phyloP scores from a whole-genome alignment of 2,888 invertebrate genomes.

The Philhelius pedissequus region DNA sequence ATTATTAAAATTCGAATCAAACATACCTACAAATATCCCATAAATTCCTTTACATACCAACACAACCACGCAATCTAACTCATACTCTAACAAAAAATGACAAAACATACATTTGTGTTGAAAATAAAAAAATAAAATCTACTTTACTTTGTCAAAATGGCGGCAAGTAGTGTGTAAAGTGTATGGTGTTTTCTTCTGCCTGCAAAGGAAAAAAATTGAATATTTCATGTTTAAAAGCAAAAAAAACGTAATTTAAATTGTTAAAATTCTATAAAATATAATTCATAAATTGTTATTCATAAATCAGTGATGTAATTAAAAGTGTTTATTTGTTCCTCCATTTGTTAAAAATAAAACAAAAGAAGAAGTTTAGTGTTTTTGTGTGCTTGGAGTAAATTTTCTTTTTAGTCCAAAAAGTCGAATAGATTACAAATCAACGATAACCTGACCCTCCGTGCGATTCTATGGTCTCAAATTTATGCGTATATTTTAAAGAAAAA shows the following conservation, averaged over 20 bases:
- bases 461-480: slow-evolving; percentile 9
- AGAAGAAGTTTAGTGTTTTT: slow-evolving; percentile 35
- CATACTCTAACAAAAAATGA: slow-evolving; percentile 23
- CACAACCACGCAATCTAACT: slow-evolving; percentile 17
- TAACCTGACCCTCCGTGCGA: slow-evolving; percentile 2
- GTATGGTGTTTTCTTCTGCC: slow-evolving; percentile 63
- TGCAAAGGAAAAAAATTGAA: slow-evolving; percentile 10
- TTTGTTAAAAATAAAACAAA: slow-evolving; percentile 15
- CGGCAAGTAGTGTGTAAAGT: slow-evolving; percentile 66
- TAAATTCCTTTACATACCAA: slow-evolving; percentile 54
- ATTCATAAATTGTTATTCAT: neutral
- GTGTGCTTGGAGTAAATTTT: slow-evolving; percentile 28
- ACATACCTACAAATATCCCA: slow-evolving; percentile 52
- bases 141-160: slow-evolving; percentile 64
- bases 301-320: slow-evolving; percentile 31
- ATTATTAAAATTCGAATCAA: slow-evolving; percentile 1
- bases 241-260: slow-evolving; percentile 44
- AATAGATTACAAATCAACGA: neutral
- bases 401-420: slow-evolving; percentile 25
- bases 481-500: neutral
- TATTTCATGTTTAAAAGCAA: slow-evolving; percentile 1
- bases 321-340: slow-evolving; percentile 47
- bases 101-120: slow-evolving; percentile 50
- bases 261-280: neutral
- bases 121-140: slow-evolving; percentile 53